Evolutionary conservation across 2,888 invertebrate species (phyloP).

Genomic region (Linnaemya vulpina): DNA sequence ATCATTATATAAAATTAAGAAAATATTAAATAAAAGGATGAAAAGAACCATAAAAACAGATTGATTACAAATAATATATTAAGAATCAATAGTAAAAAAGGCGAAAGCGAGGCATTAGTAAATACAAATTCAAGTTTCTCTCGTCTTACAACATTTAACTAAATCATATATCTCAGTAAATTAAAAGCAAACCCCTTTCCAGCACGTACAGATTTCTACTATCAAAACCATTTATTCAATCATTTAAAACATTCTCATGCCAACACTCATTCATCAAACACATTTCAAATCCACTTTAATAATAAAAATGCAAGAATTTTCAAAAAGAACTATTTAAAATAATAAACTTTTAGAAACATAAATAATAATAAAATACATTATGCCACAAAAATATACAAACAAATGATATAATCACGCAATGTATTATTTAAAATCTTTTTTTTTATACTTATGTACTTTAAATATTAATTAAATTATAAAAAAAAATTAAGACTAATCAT

Average conservation of each 20-base stretch:
- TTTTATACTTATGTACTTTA: slow-evolving; percentile 14
- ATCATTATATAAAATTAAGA: slow-evolving; percentile 54
- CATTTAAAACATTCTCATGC: slow-evolving; percentile 31
- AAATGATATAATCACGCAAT: slow-evolving; percentile 23
- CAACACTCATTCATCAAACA: background rate
- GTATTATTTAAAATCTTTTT: slow-evolving; percentile 32
- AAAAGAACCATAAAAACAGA: slow-evolving; percentile 42
- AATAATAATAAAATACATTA: slow-evolving; percentile 28
- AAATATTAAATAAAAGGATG: slow-evolving; percentile 59
- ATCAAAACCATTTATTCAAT: slow-evolving; percentile 30
- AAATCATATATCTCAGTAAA: slow-evolving; percentile 16
- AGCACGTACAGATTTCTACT: slow-evolving; percentile 37
- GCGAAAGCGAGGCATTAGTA: slow-evolving; percentile 66
- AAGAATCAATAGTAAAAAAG: slow-evolving; percentile 51
- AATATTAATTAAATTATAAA: slow-evolving; percentile 11
- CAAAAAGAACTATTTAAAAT: slow-evolving; percentile 49
- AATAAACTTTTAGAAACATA: slow-evolving; percentile 36
- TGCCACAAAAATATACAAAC: slow-evolving; percentile 49
- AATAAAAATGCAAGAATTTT: slow-evolving; percentile 54
- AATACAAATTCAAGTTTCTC: slow-evolving; percentile 28
- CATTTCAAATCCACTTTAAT: slow-evolving; percentile 21
- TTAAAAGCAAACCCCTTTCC: background rate
- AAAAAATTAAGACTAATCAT: background rate
- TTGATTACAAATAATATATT: slow-evolving; percentile 64
- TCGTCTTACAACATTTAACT: slow-evolving; percentile 9